Conservation (phyloP, 2,113 vertebrate genomes). For the Guaruba guarouba region DNA sequence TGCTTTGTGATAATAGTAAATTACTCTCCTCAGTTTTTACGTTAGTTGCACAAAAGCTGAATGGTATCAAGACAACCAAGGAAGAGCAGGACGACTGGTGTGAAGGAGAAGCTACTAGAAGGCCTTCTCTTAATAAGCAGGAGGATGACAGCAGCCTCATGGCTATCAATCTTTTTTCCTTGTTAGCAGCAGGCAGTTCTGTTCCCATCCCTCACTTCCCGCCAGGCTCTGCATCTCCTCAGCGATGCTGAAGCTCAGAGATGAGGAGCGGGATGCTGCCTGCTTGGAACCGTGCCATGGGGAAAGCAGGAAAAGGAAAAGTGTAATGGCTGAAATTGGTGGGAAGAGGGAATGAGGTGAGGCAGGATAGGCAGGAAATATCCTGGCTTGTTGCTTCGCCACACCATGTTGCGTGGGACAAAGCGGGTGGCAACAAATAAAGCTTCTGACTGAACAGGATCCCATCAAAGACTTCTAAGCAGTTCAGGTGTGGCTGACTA, state of each 20-base stretch:
- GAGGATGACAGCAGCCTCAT: not conserved
- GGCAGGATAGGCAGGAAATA: slow-evolving; percentile 38
- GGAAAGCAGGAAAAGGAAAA: slow-evolving; percentile 47
- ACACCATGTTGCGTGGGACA: not conserved
- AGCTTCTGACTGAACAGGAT: slow-evolving; percentile 57
- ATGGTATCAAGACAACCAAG: not conserved
- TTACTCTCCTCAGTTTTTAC: not conserved
- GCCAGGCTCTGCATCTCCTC: not conserved
- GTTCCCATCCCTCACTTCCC: not conserved
- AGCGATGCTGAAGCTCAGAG: not conserved
- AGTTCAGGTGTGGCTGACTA: slow-evolving; percentile 26
- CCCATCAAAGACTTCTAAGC: slow-evolving; percentile 12
- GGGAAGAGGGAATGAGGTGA: slow-evolving; percentile 49
- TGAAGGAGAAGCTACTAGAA: not conserved
- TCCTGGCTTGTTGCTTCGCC: not conserved
- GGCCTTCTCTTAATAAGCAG: not conserved
- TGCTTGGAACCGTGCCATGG: not conserved
- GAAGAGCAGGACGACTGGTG: not conserved
- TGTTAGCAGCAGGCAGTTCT: not conserved
- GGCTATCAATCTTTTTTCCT: not conserved
- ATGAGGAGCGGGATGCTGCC: not conserved
- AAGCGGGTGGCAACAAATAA: not conserved
- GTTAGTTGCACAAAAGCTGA: not conserved
- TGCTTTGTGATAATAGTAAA: not conserved
- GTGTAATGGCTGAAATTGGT: not conserved